Evolutionary conservation across 2,888 invertebrate genomes (phyloP), one percentile per base, ranked within the genome.

Genomic region (Pandemis heparana): DNA sequence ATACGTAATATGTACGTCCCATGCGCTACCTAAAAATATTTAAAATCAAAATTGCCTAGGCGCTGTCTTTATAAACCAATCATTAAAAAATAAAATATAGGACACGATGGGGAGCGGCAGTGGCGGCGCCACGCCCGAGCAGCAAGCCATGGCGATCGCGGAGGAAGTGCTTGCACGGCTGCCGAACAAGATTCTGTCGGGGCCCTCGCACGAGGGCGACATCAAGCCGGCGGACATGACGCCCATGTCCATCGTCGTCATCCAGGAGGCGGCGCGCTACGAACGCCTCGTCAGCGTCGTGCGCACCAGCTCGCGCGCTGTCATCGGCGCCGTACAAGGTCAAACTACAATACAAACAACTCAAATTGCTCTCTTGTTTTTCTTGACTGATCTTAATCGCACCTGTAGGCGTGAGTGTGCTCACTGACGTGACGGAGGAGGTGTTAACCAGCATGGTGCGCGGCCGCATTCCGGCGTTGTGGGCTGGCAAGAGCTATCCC

Each of bases 211-310:
- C 92, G 96, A 85, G 89, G 95, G 87, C 95, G 96, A 90, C 96
- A 97, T 95, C 96, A 98, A 71, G 96, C 97, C 73, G 86, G 95
- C 79, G 95, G 98, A 91, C 90, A 96, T 88, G 98, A 98, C 95
- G 10, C 98, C 98, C 81, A 98, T 99, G 98, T 98, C 99, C 83
- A 98, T 98, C 0, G 98, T 99, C 0, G 94, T 99, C 69, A 97
- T 98, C 5, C 98, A 98, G 88, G 98, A 98, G 89, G 97, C 98
- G 92, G 97, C 96, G 8, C 89, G 98, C 66, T 98, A 97, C 82
- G 97, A 97, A 76, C 95, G 95, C 66, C 94, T 99, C 8, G 95
- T 97, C n/a, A 86, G 83, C 7, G 95, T 96, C n/a, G 97, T 99
- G 62, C 94, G 97, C 71, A 90, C 88, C 38, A 98, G 97, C 86